phyloP scores from a whole-genome alignment of 1,140 invertebrate genomes.

The Lasioglossum albipes region DNA sequence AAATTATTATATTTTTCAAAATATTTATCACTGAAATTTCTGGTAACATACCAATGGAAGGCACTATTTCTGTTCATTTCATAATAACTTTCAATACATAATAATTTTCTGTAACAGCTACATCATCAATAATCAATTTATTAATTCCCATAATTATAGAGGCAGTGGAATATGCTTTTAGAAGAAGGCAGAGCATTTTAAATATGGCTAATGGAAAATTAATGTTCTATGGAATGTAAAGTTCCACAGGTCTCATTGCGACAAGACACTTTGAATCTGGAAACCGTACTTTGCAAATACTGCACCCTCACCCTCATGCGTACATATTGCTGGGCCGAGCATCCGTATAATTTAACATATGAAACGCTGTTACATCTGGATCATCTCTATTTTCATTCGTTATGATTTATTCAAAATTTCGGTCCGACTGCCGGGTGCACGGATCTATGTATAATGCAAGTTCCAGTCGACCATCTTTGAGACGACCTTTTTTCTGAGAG shows the following conservation, averaged over 20 bases:
- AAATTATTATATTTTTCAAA: no score
- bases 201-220: no score
- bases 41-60: no score
- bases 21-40: no score
- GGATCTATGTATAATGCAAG: slow-evolving; percentile 10
- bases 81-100: no score
- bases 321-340: neutral
- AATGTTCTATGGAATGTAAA: no score
- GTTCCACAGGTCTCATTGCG: neutral
- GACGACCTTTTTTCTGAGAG: neutral
- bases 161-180: no score
- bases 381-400: neutral
- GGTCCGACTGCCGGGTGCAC: neutral
- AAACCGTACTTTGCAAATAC: neutral
- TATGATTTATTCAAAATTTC: slow-evolving; percentile 37
- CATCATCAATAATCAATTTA: no score
- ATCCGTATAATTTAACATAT: slow-evolving; percentile 48
- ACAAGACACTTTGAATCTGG: neutral
- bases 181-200: no score
- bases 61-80: no score
- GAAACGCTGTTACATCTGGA: slow-evolving; percentile 14
- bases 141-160: no score
- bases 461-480: neutral
- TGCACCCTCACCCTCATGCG: neutral
- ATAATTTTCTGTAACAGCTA: no score